These are phyloP conservation scores for Stercorarius parasiticus DNA, from an alignment of 2,113 vertebrate genomes.

Conservation along the genomic window DNA sequence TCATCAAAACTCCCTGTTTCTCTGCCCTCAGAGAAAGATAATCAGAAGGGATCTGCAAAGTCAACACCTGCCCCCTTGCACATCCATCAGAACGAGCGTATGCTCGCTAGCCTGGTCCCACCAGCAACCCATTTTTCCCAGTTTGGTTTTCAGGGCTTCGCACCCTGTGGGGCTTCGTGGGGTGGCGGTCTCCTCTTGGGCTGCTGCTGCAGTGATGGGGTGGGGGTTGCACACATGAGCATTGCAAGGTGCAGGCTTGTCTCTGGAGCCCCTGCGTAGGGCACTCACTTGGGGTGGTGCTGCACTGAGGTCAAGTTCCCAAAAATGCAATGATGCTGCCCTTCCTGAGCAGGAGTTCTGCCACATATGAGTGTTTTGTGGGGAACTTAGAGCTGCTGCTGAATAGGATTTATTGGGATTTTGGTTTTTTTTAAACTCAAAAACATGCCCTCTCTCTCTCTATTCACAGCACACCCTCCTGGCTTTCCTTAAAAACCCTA, in stretches of 20 bases:
- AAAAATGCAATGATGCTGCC: not conserved
- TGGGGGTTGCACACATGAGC: not conserved
- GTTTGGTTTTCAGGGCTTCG: not conserved
- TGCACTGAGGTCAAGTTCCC: not conserved
- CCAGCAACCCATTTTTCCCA: not conserved
- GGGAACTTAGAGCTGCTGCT: not conserved
- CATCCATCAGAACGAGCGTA: not conserved
- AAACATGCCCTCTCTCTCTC: not conserved
- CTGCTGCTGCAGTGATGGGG: not conserved
- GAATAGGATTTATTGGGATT: not conserved
- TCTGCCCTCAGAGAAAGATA: not conserved
- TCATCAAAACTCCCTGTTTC: not conserved
- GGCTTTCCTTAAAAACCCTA: not conserved
- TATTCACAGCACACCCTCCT: not conserved
- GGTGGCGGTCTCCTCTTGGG: not conserved
- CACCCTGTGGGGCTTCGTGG: rapidly evolving
- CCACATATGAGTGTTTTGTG: rapidly evolving
- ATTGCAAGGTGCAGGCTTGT: rapidly evolving
- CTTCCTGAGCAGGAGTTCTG: not conserved
- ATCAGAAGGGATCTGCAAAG: not conserved
- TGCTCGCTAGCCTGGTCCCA: not conserved
- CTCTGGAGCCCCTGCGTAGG: not conserved
- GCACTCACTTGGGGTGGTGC: not conserved
- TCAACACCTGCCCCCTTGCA: not conserved
- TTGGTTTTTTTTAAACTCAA: not conserved